Evolutionary conservation across 2,113 vertebrate genomes (phyloP), one percentile per base, ranked within the genome.

Genomic region (Sturnus vulgaris): DNA sequence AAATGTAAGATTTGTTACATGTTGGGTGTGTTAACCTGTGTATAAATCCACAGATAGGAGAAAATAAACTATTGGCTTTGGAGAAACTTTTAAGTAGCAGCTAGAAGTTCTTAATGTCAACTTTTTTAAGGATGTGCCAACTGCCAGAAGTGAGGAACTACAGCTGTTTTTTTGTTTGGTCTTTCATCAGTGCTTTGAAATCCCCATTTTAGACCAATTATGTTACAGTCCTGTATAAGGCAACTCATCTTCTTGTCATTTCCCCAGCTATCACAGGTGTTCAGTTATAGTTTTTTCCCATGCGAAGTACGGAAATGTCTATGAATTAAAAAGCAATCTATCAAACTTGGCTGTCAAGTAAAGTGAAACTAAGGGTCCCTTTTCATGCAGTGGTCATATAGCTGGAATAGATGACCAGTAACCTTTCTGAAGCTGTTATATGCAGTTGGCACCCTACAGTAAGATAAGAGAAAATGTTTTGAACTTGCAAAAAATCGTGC

Each of bases 381-480:
- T 85, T 65, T 60, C 71, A 81, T 3, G 0, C 22, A 78, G 40
- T 42, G 31, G 15, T 78, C 49, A 46, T 66, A 20, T 3, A 46
- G 20, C 53, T 84, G 72, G 37, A 90, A 69, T 33, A 57, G 66
- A 60, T 21, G n/a, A 64, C 39, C 40, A 11, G 27, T 81, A 28
- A 83, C 0, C 0, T 90, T 90, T 89, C 81, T 66, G 47, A 87
- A 93, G 39, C 69, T 78, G 79, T 73, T 91, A 24, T 46, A 52
- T 70, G 57, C 49, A 14, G 57, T 44, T 94, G 61, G 49, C 77
- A 79, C 31, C 37, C 68, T 69, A 69, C 21, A 61, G 82, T 70
- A 68, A 85, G 90, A 93, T 95, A 94, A 90, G 83, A 88, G 76
- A 56, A 71, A 85, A 93, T 86, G 47, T 85, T 94, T 88, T 92